Evolutionary conservation across 1,140 invertebrate species (phyloP).

Genomic region (Bombus pascuorum): DNA sequence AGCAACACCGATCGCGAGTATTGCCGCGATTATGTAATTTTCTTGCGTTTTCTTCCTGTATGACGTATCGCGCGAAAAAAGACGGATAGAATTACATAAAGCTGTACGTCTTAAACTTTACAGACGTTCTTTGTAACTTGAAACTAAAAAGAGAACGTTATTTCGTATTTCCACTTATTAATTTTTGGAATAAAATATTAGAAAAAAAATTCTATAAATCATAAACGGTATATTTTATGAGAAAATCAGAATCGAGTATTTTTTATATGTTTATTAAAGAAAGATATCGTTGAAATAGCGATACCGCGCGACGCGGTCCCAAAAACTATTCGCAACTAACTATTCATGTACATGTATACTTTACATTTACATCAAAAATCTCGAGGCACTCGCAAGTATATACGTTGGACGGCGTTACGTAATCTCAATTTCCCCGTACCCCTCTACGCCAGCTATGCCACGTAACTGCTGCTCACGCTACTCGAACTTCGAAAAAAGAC

Average conservation of each 20-base stretch:
- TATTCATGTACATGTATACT: not conserved
- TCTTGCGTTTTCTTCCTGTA: slow-evolving; percentile 28
- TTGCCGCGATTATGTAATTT: slow-evolving; percentile 27
- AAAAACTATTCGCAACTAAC: not conserved
- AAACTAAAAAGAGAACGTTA: not conserved
- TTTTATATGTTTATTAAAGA: no score
- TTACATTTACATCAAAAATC: slow-evolving; percentile 30
- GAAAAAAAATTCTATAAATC: not conserved
- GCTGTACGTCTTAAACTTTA: not conserved
- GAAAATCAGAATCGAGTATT: not conserved
- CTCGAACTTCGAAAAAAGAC: slow-evolving; percentile 58
- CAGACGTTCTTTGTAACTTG: not conserved
- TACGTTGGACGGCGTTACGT: slow-evolving; percentile 31
- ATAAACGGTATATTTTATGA: no score
- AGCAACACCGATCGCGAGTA: not conserved
- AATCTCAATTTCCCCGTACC: slow-evolving; percentile 37
- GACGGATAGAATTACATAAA: not conserved
- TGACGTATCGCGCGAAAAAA: not conserved
- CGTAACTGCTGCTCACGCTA: slow-evolving; percentile 44
- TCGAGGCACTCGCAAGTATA: slow-evolving; percentile 7
- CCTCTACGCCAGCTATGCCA: not conserved
- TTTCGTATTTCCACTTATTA: not conserved
- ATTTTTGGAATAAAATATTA: not conserved
- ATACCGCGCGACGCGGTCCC: not conserved
- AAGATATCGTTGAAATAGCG: not conserved